Conservation (phyloP, 2,888 invertebrate species). For the Acrobasis repandana region DNA sequence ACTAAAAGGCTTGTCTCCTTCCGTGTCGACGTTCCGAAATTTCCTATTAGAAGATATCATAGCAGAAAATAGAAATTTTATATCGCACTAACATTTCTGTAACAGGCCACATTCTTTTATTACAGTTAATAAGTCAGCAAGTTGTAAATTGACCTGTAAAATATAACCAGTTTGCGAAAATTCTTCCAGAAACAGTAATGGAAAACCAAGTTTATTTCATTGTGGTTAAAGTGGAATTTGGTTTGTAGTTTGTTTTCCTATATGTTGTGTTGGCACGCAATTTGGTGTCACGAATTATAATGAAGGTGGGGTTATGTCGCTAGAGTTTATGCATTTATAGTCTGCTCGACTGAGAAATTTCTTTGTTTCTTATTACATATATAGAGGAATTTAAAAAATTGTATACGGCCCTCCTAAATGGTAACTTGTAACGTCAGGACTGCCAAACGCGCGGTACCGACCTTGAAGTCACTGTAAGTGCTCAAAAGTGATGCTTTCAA, state of each 20-base stretch:
- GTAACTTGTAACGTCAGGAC: too few relatives aligned
- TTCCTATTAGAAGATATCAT: background rate
- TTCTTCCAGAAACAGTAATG: slow-evolving; percentile 27
- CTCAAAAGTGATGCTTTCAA: too few relatives aligned
- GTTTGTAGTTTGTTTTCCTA: slow-evolving; percentile 34
- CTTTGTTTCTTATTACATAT: too few relatives aligned
- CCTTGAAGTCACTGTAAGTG: too few relatives aligned
- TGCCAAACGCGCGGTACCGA: too few relatives aligned
- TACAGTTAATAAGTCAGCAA: slow-evolving; percentile 23
- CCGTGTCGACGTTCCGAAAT: too few relatives aligned
- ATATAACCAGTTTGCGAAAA: slow-evolving; percentile 44
- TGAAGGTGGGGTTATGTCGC: background rate
- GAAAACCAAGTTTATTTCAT: slow-evolving; percentile 30
- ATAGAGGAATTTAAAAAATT: too few relatives aligned
- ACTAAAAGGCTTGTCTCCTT: too few relatives aligned
- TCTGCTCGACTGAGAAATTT: too few relatives aligned
- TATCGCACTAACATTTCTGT: slow-evolving; percentile 5
- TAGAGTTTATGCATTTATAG: background rate
- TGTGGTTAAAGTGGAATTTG: slow-evolving; percentile 33
- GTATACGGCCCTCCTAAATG: too few relatives aligned
- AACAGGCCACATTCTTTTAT: slow-evolving; percentile 14
- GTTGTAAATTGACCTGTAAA: slow-evolving; percentile 30
- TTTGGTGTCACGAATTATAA: slow-evolving; percentile 44
- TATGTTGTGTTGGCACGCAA: slow-evolving; percentile 47
- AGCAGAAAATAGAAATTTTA: slow-evolving; percentile 9